Base-by-base conservation (phyloP, 2,888 invertebrate genomes). In the Limnephilus auricula region DNA sequence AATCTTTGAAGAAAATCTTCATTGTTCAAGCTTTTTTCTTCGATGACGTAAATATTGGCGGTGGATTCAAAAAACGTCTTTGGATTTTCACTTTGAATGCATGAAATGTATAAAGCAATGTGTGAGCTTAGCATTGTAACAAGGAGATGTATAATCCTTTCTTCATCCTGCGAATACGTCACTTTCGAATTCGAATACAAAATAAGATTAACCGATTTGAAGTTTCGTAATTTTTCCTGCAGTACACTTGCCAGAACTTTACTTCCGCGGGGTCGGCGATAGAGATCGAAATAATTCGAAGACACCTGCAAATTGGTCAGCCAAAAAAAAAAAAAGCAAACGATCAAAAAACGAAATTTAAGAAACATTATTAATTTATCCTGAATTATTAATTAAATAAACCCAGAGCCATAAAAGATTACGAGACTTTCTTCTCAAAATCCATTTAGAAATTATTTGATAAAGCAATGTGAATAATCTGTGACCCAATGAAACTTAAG, bases 11-110 rank as follows among this genome's bases (percentile, higher is more conserved):
- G 32, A 13, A 84, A n/a, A 37, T 90, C 78, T 78, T 90, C 78
- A 84, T 37, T 78, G 3, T 18, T 32, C n/a, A 84, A 50, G 2
- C 78, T 78, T n/a, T 78, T n/a, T 78, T 65, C 65, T 83, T 84
- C n/a, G 18, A 84, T 78, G 13, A 90, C 34, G 18, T 83, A 83
- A 32, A 90, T 83, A 82, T 90, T 84, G 6, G 83, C 65, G 50
- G 83, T 84, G 13, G 50, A 82, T n/a, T 32, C 31, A 65, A 50
- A 83, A 50, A 45, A 32, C 25, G 32, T 80, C 2, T 25, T 84
- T 45, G n/a, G 18, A 31, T 50, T 84, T n/a, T 45, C 90, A 30
- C 34, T 45, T 32, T 9, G 25, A 40, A 79, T 40, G 31, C 18
- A 31, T 25, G 85, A 40, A 12, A 90, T 5, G 40, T 86, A 90